These are phyloP conservation scores for Lytechinus variegatus DNA, from an alignment of 35 echinoderm and acorn worm genomes.

Conservation along the genomic window DNA sequence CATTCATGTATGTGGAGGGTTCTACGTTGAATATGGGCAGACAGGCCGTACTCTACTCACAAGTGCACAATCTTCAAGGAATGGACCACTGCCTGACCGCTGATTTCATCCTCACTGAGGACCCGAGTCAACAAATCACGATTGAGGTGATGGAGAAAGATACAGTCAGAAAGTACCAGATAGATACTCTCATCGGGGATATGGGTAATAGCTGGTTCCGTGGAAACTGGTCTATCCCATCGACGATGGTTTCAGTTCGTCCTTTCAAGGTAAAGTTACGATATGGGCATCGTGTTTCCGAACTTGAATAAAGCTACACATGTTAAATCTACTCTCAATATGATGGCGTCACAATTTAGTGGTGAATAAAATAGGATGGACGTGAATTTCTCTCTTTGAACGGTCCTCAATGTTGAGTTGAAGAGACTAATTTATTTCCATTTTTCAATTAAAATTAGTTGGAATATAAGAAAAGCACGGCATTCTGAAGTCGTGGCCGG, in stretches of 20 bases:
- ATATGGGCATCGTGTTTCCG: no score
- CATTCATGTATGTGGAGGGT: constrained; percentile 9
- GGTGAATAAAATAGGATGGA: no score
- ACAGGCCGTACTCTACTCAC: neutral
- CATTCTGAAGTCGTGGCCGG: no score
- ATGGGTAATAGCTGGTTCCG: neutral
- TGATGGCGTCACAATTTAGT: no score
- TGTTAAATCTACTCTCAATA: no score
- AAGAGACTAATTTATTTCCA: no score
- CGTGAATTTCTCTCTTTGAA: no score
- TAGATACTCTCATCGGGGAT: neutral
- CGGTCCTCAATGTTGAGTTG: no score
- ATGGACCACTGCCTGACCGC: constrained; percentile 31
- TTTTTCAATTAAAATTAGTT: no score
- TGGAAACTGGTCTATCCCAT: constrained; percentile 8
- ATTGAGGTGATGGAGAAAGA: neutral
- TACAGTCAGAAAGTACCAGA: no score
- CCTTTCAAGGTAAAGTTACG: neutral
- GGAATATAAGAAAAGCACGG: no score
- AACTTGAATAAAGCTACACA: no score
- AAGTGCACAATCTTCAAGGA: neutral
- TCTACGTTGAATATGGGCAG: neutral
- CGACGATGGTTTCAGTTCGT: neutral
- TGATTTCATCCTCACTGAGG: neutral
- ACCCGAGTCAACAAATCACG: neutral